These are phyloP conservation scores for Mythimna lalbum DNA, from an alignment of 2,888 invertebrate genomes.

Conservation along the genomic window DNA sequence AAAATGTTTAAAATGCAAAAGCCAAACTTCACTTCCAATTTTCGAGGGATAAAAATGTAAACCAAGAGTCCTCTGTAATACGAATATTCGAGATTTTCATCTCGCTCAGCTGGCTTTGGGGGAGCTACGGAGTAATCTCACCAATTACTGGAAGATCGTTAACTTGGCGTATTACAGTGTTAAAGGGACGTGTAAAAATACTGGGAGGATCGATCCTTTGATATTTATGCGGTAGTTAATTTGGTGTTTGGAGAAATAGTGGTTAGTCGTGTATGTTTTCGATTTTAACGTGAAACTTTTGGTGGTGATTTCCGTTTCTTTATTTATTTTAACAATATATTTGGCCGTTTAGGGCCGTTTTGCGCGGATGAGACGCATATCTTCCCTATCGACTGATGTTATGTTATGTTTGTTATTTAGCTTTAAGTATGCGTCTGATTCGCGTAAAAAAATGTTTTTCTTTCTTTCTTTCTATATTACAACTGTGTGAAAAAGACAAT, in stretches of 20 bases:
- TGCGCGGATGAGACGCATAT: too few relatives aligned
- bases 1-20: not conserved
- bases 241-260: not conserved
- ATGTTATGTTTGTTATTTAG: too few relatives aligned
- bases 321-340: not conserved
- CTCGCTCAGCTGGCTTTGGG: slow-evolving; percentile 35
- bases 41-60: slow-evolving; percentile 11
- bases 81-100: slow-evolving; percentile 43
- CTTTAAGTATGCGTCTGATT: too few relatives aligned
- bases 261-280: too few relatives aligned
- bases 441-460: too few relatives aligned
- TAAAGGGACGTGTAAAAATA: slow-evolving; percentile 47
- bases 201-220: slow-evolving; percentile 20
- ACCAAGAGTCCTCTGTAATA: slow-evolving; percentile 27
- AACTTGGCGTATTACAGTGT: slow-evolving; percentile 57
- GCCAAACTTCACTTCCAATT: slow-evolving; percentile 1
- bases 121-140: slow-evolving; percentile 61
- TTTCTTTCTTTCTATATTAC: too few relatives aligned
- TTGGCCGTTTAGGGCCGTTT: too few relatives aligned
- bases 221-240: slow-evolving; percentile 17
- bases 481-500: too few relatives aligned
- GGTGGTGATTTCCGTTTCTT: not conserved
- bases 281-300: too few relatives aligned
- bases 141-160: slow-evolving; percentile 70
- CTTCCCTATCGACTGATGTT: too few relatives aligned